Evolutionary conservation across 2,797 vertebrate species (phyloP).

Genomic region (Streptopelia turtur): DNA sequence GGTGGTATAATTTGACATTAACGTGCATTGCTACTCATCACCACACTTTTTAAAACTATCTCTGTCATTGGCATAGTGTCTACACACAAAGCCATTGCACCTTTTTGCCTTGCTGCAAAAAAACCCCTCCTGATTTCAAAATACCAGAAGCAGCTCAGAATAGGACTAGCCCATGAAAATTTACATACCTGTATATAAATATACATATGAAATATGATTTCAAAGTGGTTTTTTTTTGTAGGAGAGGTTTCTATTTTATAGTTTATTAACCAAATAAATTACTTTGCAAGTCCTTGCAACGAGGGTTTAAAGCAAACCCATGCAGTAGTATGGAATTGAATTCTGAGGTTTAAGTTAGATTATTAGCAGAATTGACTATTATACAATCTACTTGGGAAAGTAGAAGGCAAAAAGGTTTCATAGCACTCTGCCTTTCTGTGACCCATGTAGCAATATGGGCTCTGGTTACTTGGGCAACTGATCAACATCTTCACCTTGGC

Average conservation of each 20-base stretch:
- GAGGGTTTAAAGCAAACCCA: neutral
- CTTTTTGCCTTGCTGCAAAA: constrained; percentile 7
- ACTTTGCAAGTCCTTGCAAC: neutral
- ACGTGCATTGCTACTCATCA: constrained; percentile 1
- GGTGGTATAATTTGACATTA: constrained; percentile 55
- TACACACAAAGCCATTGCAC: neutral
- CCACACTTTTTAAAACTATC: constrained; percentile 18
- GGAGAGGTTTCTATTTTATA: neutral
- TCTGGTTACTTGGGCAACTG: neutral
- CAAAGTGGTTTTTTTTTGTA: neutral
- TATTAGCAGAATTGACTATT: neutral
- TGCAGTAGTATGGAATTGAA: neutral
- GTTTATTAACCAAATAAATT: neutral
- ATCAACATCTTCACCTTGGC: neutral
- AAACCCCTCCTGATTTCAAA: neutral
- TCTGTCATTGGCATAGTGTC: constrained; percentile 31
- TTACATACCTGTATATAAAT: neutral
- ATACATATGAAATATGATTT: neutral
- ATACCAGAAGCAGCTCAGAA: neutral
- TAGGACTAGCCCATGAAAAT: neutral
- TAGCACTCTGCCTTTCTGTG: neutral
- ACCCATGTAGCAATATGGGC: neutral
- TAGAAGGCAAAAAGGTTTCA: neutral
- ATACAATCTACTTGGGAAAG: neutral
- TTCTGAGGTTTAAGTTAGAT: neutral